These are phyloP conservation scores for Hydractinia echinata DNA, from an alignment of 30 jellyfish, hydroid and myxozoan species.

Conservation along the genomic window DNA sequence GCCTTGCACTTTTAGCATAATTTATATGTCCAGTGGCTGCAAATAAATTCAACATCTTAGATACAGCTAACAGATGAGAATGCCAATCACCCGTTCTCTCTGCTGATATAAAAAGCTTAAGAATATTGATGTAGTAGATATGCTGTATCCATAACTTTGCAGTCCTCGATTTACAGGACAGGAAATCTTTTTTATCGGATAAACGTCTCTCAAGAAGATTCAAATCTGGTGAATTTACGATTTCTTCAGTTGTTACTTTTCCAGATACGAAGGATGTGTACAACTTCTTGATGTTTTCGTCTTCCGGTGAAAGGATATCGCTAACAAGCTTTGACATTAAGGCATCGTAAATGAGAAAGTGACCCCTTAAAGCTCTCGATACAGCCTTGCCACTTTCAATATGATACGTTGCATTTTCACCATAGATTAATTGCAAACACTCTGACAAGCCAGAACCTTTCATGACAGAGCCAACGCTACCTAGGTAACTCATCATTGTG, in stretches of 20 bases:
- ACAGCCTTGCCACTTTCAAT: constrained; percentile 42
- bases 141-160: no score
- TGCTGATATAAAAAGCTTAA: constrained; percentile 39
- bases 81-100: constrained; percentile 55
- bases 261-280: constrained; percentile 20
- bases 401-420: constrained; percentile 33
- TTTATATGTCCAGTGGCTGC: constrained; percentile 54
- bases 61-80: constrained; percentile 38
- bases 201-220: constrained; percentile 9
- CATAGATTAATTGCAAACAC: constrained; percentile 47
- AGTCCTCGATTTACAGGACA: constrained; percentile 12
- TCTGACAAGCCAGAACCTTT: constrained; percentile 52
- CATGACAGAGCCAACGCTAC: constrained; percentile 50
- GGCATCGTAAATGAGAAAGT: constrained; percentile 39
- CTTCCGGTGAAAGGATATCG: constrained; percentile 22
- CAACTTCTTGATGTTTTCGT: constrained; percentile 24
- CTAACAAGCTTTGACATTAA: no score
- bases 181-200: constrained; percentile 8
- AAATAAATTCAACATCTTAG: constrained; percentile 41
- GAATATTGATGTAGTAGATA: constrained; percentile 28
- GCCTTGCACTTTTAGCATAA: constrained; percentile 60
- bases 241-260: constrained; percentile 15
- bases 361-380: constrained; percentile 52
- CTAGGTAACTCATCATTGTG: constrained; percentile 45
- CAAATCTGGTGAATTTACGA: constrained; percentile 14